A percentile compares a stretch with the other conserved stretches of the same genome.
Evolutionary conservation across 35 echinoderm and acorn worm species (phyloP).

Genomic region (Strongylocentrotus purpuratus): DNA sequence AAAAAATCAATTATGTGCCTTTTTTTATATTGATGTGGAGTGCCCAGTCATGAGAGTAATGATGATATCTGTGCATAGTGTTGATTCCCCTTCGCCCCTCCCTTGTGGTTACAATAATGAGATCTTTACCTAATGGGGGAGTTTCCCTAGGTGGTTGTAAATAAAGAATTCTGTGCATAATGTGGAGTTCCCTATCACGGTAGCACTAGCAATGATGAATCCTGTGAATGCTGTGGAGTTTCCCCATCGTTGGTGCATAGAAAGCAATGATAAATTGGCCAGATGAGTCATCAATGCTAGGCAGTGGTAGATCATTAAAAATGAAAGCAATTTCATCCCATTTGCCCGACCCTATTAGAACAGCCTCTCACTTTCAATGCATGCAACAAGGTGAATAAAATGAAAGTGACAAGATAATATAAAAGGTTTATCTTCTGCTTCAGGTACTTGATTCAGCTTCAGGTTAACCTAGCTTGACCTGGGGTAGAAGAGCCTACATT

Average conservation of each 20-base stretch:
- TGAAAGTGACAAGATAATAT: background rate
- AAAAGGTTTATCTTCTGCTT: background rate
- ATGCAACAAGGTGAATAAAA: background rate
- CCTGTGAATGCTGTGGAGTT: background rate
- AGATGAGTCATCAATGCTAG: background rate
- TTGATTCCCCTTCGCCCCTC: background rate
- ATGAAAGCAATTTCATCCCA: constrained; percentile 11
- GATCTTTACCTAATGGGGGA: background rate
- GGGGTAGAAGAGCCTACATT: background rate
- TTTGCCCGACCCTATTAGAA: background rate
- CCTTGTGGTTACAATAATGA: background rate
- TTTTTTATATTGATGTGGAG: background rate
- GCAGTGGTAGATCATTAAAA: constrained; percentile 3
- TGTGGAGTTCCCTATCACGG: background rate
- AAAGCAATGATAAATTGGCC: background rate
- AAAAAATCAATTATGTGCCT: background rate
- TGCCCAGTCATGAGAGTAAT: background rate
- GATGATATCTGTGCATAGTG: background rate
- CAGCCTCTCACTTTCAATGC: background rate
- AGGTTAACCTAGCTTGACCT: background rate
- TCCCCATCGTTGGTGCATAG: background rate
- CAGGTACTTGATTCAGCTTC: background rate
- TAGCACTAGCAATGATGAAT: background rate
- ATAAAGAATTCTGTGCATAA: background rate
- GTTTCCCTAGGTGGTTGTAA: background rate